phyloP scores from a whole-genome alignment of 2,797 vertebrate species.

The Notolabrus celidotus region DNA sequence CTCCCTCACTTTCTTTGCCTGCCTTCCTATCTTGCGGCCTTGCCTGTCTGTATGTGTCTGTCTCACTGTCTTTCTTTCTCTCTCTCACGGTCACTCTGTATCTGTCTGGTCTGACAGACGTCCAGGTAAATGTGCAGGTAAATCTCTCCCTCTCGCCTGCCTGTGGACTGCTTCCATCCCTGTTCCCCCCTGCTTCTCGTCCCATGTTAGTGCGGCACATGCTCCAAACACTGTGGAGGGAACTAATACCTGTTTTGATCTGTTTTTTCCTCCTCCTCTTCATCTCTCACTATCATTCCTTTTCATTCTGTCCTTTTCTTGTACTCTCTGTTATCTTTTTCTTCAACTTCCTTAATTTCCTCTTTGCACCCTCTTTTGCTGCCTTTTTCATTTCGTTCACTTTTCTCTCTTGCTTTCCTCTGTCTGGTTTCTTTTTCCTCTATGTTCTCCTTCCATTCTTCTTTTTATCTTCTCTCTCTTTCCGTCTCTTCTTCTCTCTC shows the following conservation, averaged over 20 bases:
- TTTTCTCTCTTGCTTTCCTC: slow-evolving; percentile 3
- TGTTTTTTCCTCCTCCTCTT: slow-evolving; percentile 41
- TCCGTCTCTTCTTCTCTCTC: slow-evolving; percentile 20
- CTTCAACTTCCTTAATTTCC: slow-evolving; percentile 10
- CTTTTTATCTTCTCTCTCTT: slow-evolving; percentile 14
- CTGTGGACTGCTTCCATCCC: slow-evolving; percentile 88
- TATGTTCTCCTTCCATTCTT: slow-evolving; percentile 5
- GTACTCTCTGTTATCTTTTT: background rate
- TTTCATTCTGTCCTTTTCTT: slow-evolving; percentile 19
- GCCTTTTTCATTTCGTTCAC: background rate
- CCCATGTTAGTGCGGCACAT: slow-evolving; percentile 79
- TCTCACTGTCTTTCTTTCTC: slow-evolving; percentile 91
- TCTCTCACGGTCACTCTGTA: slow-evolving; percentile 88
- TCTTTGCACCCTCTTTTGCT: background rate
- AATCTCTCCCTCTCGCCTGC: slow-evolving; percentile 89
- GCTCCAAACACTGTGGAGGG: slow-evolving; percentile 45
- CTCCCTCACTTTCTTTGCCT: slow-evolving; percentile 84
- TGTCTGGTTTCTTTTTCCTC: background rate
- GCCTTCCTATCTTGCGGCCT: slow-evolving; percentile 87
- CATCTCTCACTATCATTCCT: slow-evolving; percentile 26
- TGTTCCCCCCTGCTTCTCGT: slow-evolving; percentile 78
- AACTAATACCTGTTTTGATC: slow-evolving; percentile 71
- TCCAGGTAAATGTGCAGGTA: slow-evolving; percentile 90
- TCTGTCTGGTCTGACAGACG: slow-evolving; percentile 90
- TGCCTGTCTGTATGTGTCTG: slow-evolving; percentile 87